Percentiles rank a stretch among this genome's conserved stretches.
These are phyloP conservation scores for Spilarctia lutea DNA, from an alignment of 2,888 invertebrate genomes.

Conservation along the genomic window DNA sequence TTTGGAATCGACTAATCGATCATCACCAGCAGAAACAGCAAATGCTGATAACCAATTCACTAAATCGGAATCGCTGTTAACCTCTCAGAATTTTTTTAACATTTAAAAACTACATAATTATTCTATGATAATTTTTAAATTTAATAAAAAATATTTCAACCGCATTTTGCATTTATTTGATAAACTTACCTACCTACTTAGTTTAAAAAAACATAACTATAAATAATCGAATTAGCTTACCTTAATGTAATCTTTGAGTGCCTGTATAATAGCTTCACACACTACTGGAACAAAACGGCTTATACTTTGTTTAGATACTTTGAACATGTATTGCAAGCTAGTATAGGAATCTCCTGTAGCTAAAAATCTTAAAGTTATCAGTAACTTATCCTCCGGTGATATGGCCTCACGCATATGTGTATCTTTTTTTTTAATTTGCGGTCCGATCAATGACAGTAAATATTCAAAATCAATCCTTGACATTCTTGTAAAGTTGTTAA, in stretches of 20 bases:
- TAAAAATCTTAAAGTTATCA: neutral
- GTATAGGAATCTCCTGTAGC: too few relatives aligned
- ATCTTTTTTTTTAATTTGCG: slow-evolving; percentile 6
- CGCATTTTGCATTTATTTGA: slow-evolving; percentile 28
- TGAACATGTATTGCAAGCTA: too few relatives aligned
- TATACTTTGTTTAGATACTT: too few relatives aligned
- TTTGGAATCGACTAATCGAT: slow-evolving; percentile 27
- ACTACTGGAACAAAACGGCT: neutral
- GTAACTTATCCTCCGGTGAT: slow-evolving; percentile 2
- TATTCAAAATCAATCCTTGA: too few relatives aligned
- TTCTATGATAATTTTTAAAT: slow-evolving; percentile 25
- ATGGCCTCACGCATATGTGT: slow-evolving; percentile 7
- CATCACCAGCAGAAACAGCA: slow-evolving; percentile 28
- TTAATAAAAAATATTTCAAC: slow-evolving; percentile 25
- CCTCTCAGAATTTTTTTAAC: slow-evolving; percentile 19
- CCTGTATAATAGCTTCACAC: neutral
- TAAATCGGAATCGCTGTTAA: slow-evolving; percentile 23
- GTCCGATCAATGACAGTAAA: too few relatives aligned
- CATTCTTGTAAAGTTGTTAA: too few relatives aligned
- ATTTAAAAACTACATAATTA: slow-evolving; percentile 6
- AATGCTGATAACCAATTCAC: slow-evolving; percentile 29
- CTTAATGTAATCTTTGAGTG: slow-evolving; percentile 17
- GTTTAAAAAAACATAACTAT: slow-evolving; percentile 11
- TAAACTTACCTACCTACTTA: slow-evolving; percentile 24
- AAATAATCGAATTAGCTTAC: slow-evolving; percentile 20